phyloP scores from a whole-genome alignment of 2,113 vertebrate genomes.

The Toxotes jaculatrix region DNA sequence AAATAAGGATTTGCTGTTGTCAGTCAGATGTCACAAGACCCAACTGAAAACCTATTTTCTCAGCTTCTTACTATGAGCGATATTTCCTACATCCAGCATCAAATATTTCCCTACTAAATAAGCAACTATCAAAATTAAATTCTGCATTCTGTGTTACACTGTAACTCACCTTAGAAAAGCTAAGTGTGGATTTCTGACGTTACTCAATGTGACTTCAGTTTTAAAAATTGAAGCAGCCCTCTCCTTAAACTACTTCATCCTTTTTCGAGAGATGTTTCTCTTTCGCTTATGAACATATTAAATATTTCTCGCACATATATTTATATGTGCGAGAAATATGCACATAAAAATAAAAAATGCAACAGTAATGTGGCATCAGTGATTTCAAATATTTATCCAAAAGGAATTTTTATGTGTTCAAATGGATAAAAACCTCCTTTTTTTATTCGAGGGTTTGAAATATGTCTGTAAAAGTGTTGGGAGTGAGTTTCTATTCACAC shows the following conservation, averaged over 20 bases:
- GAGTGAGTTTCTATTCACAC: background rate
- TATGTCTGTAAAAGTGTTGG: background rate
- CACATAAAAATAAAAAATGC: constrained; percentile 35
- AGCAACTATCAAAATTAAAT: too few species aligned
- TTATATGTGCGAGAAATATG: constrained; percentile 15
- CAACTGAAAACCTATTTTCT: background rate
- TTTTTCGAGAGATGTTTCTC: constrained; percentile 44
- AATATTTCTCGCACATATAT: constrained; percentile 37
- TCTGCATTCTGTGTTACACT: background rate
- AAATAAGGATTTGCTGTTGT: background rate
- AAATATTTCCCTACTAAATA: too few species aligned
- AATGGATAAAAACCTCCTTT: background rate
- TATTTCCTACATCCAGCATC: too few species aligned
- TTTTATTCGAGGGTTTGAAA: background rate
- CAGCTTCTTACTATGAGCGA: too few species aligned
- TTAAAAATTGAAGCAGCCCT: constrained; percentile 45
- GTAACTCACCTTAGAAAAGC: background rate
- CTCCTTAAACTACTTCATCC: background rate
- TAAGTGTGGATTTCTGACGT: constrained; percentile 14
- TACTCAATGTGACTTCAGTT: constrained; percentile 32
- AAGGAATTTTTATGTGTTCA: background rate
- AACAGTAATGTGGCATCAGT: constrained; percentile 16
- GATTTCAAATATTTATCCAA: constrained; percentile 5
- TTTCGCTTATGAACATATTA: constrained; percentile 11
- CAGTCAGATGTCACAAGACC: background rate